Conservation (phyloP, 35 echinoderm and acorn worm genomes). For the Ophioderma brevispina region DNA sequence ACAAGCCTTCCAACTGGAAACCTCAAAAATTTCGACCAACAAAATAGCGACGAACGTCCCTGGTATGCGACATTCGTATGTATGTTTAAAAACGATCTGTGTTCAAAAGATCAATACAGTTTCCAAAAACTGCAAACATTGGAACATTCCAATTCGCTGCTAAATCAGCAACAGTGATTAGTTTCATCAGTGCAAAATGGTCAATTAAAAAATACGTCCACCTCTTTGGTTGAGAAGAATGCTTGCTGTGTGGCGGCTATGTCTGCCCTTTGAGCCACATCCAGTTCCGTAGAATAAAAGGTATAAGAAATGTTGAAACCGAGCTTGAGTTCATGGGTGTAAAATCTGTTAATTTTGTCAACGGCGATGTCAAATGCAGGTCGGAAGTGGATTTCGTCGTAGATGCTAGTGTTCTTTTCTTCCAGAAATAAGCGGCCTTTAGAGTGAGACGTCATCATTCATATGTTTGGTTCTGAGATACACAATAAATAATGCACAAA, state of each 20-base stretch:
- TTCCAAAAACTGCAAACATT: constrained; percentile 3
- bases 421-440: not conserved
- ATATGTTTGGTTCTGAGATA: no score
- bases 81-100: not conserved
- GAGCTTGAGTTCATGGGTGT: not conserved
- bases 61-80: not conserved
- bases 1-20: not conserved
- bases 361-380: not conserved
- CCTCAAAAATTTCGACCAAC: not conserved
- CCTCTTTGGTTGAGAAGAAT: not conserved
- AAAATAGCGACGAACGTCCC: not conserved
- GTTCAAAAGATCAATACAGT: not conserved
- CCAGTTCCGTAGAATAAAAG: not conserved
- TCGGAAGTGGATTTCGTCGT: not conserved
- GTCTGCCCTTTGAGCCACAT: not conserved
- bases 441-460: no score
- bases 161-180: not conserved
- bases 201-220: not conserved
- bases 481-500: no score
- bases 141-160: not conserved
- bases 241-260: not conserved
- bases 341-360: not conserved
- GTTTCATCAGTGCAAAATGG: not conserved
- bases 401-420: not conserved
- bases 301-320: not conserved